Evolutionary conservation across 2,888 invertebrate species (phyloP), one percentile per base, ranked within the genome.

Genomic region (Steinernema scapterisci): DNA sequence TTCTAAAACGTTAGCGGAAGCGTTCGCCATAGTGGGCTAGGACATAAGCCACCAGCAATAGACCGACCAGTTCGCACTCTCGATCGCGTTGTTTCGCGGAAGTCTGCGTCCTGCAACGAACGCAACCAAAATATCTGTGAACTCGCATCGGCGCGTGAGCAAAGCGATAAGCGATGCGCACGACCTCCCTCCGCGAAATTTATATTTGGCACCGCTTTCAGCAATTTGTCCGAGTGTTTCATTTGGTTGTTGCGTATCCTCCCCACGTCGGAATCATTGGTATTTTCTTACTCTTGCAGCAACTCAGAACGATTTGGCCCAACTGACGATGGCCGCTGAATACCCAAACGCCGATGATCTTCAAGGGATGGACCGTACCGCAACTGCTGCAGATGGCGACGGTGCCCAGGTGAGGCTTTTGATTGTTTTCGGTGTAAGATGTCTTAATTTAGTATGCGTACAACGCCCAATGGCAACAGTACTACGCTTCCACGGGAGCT

Each of bases 71-170:
- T n/a, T n/a, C n/a, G n/a, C n/a, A n/a, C 38, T 38, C 38, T 38
- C 38, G 38, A 38, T 38, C 38, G 3, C 38, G 48, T 13, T 7
- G 48, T 63, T 63, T 63, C 63, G 16, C 16, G 16, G 31, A 38
- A 16, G 63, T 63, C 31, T 63, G 63, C 27, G 63, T 63, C 63
- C 63, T 27, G 63, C 9, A 25, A 31, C 63, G 63, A 63, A 63
- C 63, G 9, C 38, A 63, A 63, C 63, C 31, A 31, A 38, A 48
- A 63, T 54, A 25, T 54, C 23, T 54, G 31, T 25, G 63, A 16
- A 27, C 27, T 63, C 31, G 27, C 16, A 31, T 31, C 31, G 63
- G 63, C 63, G 63, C 63, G 63, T 63, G 31, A 21, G 27, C 38
- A 16, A 6, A 63, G 63, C 63, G 9, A 52, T 21, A 52, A 52